Evolutionary conservation across 2,888 invertebrate genomes (phyloP), one percentile per base, ranked within the genome.

Genomic region (Nemurella pictetii): DNA sequence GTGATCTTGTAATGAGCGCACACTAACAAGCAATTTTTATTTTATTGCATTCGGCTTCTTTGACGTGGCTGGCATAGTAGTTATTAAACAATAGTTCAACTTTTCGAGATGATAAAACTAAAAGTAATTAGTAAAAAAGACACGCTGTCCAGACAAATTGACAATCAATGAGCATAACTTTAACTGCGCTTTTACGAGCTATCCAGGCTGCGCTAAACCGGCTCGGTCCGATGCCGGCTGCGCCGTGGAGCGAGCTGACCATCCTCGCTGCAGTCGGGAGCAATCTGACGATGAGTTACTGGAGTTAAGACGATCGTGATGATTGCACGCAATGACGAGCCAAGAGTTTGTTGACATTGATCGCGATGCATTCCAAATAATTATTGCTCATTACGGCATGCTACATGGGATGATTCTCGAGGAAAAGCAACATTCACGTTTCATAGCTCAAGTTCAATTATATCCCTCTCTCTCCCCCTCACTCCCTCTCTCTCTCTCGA

Each of bases 381-480:
- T 78, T 78, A 78, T 78, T 78, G 28, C 26, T 78, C 78, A 78
- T 78, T 78, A 78, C 78, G 5, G n/a, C 78, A 78, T 78, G 28
- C 30, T 78, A n/a, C n/a, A 78, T 78, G 28, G 20, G 28, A 78
- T 30, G 30, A 25, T 78, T 29, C 7, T 30, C 2, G 30, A 78
- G 28, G 30, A 75, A 75, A 75, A 75, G 4, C 28, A 75, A n/a
- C 28, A 27, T 75, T 28, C 26, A 75, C 5, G 26, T 75, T 75
- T 28, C 28, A 75, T 75, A 4, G 75, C 75, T 3, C 75, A 75
- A 15, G 28, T 75, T 75, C 15, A 5, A 27, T 75, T 75, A 75
- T 75, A 20, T 27, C n/a, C 26, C 75, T 3, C 26, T 5, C 75
- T n/a, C n/a, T n/a, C n/a, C n/a, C n/a, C n/a, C n/a, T n/a, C n/a